These are phyloP conservation scores for Bhutanitis thaidina DNA, from an alignment of 2,888 invertebrate species.

Conservation along the genomic window DNA sequence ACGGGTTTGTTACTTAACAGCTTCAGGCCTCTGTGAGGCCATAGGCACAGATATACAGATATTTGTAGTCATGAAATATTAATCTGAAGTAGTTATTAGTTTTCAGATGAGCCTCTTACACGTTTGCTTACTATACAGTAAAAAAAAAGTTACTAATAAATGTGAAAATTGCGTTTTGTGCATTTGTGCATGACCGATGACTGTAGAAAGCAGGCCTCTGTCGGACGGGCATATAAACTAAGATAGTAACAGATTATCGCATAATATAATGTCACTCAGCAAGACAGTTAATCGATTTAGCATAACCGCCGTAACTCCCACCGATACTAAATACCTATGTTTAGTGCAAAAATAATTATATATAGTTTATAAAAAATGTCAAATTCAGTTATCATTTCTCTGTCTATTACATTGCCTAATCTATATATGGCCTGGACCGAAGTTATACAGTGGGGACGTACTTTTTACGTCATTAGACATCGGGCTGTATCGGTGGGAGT, in stretches of 20 bases:
- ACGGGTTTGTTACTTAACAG: background rate
- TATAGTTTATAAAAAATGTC: no score
- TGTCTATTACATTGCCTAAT: slow-evolving; percentile 32
- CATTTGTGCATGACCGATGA: no score
- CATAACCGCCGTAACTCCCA: slow-evolving; percentile 56
- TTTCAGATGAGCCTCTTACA: no score
- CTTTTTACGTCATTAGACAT: slow-evolving; percentile 78
- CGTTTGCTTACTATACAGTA: no score
- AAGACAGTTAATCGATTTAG: slow-evolving; percentile 55
- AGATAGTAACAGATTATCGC: no score
- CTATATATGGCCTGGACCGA: slow-evolving; percentile 46
- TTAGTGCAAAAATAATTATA: no score
- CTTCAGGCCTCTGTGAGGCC: slow-evolving; percentile 3
- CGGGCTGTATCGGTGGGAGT: slow-evolving; percentile 56
- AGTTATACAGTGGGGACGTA: slow-evolving; percentile 67
- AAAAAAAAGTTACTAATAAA: no score
- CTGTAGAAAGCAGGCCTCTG: no score
- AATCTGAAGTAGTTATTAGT: no score
- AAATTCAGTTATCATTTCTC: slow-evolving; percentile 6
- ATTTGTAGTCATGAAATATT: no score
- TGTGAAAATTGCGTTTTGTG: no score
- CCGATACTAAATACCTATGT: slow-evolving; percentile 61
- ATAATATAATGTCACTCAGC: slow-evolving; percentile 12
- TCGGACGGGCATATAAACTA: no score
- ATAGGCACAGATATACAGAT: background rate